Evolutionary conservation across 2,113 vertebrate species (phyloP), one percentile per base, ranked within the genome.

Genomic region (Trichomycterus rosablanca): DNA sequence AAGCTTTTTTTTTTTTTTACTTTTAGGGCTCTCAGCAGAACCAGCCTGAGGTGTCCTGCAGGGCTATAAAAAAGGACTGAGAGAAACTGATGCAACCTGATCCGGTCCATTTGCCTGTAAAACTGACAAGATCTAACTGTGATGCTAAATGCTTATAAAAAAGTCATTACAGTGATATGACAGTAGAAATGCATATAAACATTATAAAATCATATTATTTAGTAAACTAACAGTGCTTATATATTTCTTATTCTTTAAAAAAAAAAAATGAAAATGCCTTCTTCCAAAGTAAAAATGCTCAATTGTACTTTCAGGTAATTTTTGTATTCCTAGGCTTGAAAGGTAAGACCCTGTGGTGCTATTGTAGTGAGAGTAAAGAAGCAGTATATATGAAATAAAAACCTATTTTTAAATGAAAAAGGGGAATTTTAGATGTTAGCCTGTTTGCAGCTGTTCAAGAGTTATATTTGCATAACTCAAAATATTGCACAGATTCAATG

Each of bases 341-440:
- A 89, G 86, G 84, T 81, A 83, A 91, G 86, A 92, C 84, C 89
- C 88, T 92, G 91, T 95, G 92, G 94, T 96, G 94, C 93, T 97
- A 93, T 68, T 78, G 81, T 84, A 86, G 82, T 87, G 84, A 80
- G 84, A 86, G 81, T 84, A 84, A 83, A 80, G 84, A 81, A 88
- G 85, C 80, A 49, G 71, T 88, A 89, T 89, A 89, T 84, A 89
- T 71, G 51, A 66, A 49, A 30, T 84, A 50, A 56, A 85, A 84
- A 90, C 81, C 91, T 82, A 89, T 89, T 91, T 94, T 92, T 89
- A 88, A 86, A 83, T 88, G 85, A 89, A 80, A 87, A 89, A 89
- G 80, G 85, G 86, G 84, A 84, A 89, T 87, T 89, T 87, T 81
- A 86, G 83, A 88, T 65, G 45, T 66, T 74, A 59, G 75, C 83